Percentiles rank a stretch among this genome's conserved stretches.
Conservation (phyloP, 2,888 invertebrate genomes). For the Eilema caniola region DNA sequence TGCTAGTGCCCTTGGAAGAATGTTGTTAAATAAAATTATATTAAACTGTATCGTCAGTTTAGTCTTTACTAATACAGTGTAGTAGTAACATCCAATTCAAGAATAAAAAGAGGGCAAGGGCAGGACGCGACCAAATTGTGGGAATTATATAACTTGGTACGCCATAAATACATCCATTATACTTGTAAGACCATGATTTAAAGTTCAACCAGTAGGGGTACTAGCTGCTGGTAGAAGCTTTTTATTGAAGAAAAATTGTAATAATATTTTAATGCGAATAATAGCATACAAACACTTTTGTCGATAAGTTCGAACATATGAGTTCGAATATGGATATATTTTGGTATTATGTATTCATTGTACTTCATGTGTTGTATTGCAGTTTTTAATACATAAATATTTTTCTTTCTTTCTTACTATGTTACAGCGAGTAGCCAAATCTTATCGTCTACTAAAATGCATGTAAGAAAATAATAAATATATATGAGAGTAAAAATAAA, state of each 20-base stretch:
- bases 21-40: conserved; percentile 2
- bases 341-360: too few relatives aligned
- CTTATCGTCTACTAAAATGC: too few relatives aligned
- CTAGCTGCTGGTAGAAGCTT: background rate
- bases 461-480: background rate
- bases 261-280: too few relatives aligned
- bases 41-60: background rate
- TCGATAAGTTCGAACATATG: too few relatives aligned
- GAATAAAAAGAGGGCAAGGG: conserved; percentile 1
- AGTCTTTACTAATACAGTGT: background rate
- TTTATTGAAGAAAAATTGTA: background rate
- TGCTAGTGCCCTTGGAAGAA: background rate
- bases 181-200: background rate
- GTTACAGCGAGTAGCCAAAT: background rate
- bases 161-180: background rate
- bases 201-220: background rate
- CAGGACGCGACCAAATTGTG: background rate
- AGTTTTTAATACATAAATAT: too few relatives aligned
- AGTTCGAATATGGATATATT: too few relatives aligned
- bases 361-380: too few relatives aligned
- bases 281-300: too few relatives aligned
- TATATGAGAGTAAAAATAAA: background rate
- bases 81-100: background rate
- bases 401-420: too few relatives aligned
- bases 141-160: background rate